A percentile compares a stretch with the other conserved stretches of the same genome.
Conservation (phyloP, 1,140 invertebrate species). For the Listronotus oregonensis region DNA sequence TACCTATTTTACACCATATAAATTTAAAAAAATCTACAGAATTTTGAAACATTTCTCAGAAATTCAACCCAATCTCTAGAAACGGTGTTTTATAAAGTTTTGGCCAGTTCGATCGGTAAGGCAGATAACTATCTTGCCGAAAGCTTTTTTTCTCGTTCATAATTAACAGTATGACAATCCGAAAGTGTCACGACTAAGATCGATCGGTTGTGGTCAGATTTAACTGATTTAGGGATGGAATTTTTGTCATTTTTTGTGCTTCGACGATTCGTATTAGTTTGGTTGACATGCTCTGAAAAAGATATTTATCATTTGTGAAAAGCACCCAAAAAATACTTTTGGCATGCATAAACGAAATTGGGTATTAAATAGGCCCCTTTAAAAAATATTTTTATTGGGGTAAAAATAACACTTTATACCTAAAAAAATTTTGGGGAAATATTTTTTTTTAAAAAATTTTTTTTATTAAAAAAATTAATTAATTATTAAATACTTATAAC, state of each 20-base stretch:
- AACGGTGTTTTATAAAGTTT: conserved; percentile 32
- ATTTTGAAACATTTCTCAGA: conserved; percentile 20
- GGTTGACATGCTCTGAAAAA: neutral
- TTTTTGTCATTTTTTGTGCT: conserved; percentile 31
- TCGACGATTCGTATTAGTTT: conserved; percentile 20
- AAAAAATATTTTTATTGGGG: too few relatives aligned
- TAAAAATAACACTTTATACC: too few relatives aligned
- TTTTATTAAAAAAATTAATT: too few relatives aligned
- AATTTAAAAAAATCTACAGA: conserved; percentile 8
- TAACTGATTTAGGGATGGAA: conserved; percentile 11
- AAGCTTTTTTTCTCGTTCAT: conserved; percentile 30
- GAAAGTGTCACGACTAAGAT: conserved; percentile 33
- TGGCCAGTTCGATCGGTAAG: conserved; percentile 11
- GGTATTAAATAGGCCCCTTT: too few relatives aligned
- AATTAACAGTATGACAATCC: conserved; percentile 35
- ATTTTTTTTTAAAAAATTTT: too few relatives aligned
- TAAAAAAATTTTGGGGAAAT: too few relatives aligned
- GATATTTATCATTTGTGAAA: conserved; percentile 5
- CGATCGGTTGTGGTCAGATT: conserved; percentile 24
- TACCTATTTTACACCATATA: too few relatives aligned
- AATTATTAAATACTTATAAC: too few relatives aligned
- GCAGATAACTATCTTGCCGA: conserved; percentile 21
- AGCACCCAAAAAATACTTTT: too few relatives aligned
- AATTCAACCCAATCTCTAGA: conserved; percentile 12
- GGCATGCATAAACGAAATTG: too few relatives aligned